These are phyloP conservation scores for Gouania willdenowi DNA, from an alignment of 2,797 vertebrate genomes.

Conservation along the genomic window DNA sequence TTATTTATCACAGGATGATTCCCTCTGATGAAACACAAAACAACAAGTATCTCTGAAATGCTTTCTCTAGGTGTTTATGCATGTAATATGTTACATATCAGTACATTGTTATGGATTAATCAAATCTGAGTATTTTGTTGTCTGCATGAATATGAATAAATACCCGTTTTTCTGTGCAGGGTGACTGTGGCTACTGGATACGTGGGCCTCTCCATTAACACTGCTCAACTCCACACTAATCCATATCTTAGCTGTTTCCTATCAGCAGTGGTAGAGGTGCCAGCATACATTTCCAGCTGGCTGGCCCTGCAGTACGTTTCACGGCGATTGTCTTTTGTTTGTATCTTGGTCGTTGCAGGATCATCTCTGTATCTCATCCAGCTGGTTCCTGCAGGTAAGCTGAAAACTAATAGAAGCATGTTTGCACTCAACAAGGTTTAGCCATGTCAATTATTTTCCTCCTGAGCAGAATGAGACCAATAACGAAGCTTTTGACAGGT, in stretches of 20 bases:
- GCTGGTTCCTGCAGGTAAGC: slow-evolving; percentile 78
- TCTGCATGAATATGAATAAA: too few relatives aligned
- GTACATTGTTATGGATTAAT: too few relatives aligned
- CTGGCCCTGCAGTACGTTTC: slow-evolving; percentile 69
- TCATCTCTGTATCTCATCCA: slow-evolving; percentile 78
- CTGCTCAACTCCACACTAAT: slow-evolving; percentile 78
- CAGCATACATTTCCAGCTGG: slow-evolving; percentile 79
- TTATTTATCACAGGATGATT: too few relatives aligned
- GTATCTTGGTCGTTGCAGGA: slow-evolving; percentile 72
- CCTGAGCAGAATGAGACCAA: too few relatives aligned
- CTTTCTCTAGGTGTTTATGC: too few relatives aligned
- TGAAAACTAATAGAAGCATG: not conserved
- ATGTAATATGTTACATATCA: too few relatives aligned
- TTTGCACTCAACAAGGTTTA: too few relatives aligned
- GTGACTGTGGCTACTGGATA: slow-evolving; percentile 78
- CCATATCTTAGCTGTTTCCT: slow-evolving; percentile 84
- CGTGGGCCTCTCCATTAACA: slow-evolving; percentile 81
- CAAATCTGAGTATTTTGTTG: too few relatives aligned
- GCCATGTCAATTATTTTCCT: too few relatives aligned
- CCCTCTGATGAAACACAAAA: not conserved
- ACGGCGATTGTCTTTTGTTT: slow-evolving; percentile 72
- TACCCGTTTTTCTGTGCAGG: slow-evolving; percentile 70
- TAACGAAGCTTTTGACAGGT: too few relatives aligned
- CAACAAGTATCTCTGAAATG: not conserved
- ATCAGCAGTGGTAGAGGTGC: slow-evolving; percentile 78